phyloP scores from a whole-genome alignment of 2,888 invertebrate genomes.

The Mesorhabditis belari region DNA sequence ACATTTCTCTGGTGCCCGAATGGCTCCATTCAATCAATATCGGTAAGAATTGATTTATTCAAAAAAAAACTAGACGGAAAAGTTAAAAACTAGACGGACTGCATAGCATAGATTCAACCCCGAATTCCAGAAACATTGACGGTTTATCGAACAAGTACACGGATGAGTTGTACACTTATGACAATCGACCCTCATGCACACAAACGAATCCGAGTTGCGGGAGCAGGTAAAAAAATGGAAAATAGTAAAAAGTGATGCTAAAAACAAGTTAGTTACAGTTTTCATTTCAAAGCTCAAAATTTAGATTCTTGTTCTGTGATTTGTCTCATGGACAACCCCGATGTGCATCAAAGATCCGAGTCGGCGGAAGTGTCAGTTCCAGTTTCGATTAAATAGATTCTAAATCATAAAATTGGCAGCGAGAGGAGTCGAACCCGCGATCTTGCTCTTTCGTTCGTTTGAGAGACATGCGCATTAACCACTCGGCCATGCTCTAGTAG shows the following conservation, averaged over 20 bases:
- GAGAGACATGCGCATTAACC: too few relatives aligned
- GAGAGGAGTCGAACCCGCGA: too few relatives aligned
- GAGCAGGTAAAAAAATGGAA: conserved; percentile 18
- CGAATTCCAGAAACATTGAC: conserved; percentile 29
- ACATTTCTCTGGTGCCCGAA: conserved; percentile 31
- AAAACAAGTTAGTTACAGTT: too few relatives aligned
- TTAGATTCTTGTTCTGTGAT: conserved; percentile 37
- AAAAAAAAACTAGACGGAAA: too few relatives aligned
- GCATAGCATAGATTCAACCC: too few relatives aligned
- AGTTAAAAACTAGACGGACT: too few relatives aligned
- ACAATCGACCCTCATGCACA: conserved; percentile 38
- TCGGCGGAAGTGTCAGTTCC: conserved; percentile 15
- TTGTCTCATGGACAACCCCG: conserved; percentile 19
- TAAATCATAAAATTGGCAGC: too few relatives aligned
- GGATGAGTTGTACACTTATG: conserved; percentile 43
- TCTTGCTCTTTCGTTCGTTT: too few relatives aligned
- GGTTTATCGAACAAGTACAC: conserved; percentile 44
- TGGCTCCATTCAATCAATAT: conserved; percentile 29
- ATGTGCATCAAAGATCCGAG: conserved; percentile 34
- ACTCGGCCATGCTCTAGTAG: too few relatives aligned
- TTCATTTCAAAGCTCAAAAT: neutral
- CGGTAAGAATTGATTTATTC: too few relatives aligned
- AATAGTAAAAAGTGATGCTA: too few relatives aligned
- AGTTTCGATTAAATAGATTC: too few relatives aligned
- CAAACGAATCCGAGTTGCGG: conserved; percentile 18